Evolutionary conservation across 2,113 vertebrate species (phyloP).

Genomic region (Hyaena hyaena): DNA sequence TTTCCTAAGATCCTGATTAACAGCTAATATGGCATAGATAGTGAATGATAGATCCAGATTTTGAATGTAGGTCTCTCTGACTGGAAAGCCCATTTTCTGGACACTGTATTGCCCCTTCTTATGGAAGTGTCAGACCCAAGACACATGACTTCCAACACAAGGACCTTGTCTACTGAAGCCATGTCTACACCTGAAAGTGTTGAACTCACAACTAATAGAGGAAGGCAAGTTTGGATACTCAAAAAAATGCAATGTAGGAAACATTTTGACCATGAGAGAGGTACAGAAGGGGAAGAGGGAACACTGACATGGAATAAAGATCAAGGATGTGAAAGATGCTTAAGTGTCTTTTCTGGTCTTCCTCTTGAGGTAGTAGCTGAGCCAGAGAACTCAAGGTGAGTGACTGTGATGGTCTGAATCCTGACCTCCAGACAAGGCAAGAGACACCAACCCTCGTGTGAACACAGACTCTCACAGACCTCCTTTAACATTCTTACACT

Average conservation of each 20-base stretch:
- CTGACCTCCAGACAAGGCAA: background rate
- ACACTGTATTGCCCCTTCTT: background rate
- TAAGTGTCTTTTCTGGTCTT: background rate
- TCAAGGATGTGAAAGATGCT: background rate
- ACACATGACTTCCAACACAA: background rate
- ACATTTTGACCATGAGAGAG: background rate
- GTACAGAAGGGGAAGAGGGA: fast-evolving
- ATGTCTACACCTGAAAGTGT: background rate
- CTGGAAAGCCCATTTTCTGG: background rate
- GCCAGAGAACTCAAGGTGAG: background rate
- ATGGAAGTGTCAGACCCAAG: background rate
- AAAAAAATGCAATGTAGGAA: background rate
- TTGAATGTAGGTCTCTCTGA: background rate
- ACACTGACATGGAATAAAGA: background rate
- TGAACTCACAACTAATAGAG: background rate
- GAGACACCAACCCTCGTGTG: background rate
- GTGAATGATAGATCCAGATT: background rate
- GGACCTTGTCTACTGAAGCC: background rate
- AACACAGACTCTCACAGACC: background rate
- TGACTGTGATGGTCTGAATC: background rate
- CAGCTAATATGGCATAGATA: background rate
- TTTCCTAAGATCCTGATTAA: background rate
- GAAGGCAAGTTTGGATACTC: background rate
- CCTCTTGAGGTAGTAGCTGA: background rate
- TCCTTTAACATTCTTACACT: background rate